phyloP scores from a whole-genome alignment of 2,113 vertebrate species.

The Zeus faber region DNA sequence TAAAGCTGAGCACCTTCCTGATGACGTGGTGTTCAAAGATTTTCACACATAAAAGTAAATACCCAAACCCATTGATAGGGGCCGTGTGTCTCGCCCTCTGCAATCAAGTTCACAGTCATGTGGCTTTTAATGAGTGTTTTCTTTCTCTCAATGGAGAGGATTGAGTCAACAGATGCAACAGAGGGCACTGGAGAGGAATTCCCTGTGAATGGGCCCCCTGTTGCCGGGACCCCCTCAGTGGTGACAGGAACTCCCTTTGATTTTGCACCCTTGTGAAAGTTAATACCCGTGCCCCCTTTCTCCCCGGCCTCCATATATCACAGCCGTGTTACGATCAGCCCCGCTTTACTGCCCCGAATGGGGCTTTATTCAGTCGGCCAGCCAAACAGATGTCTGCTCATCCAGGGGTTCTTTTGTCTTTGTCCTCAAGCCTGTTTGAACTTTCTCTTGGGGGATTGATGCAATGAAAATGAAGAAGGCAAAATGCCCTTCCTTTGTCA shows the following conservation, averaged over 20 bases:
- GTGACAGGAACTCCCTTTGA: conserved; percentile 78
- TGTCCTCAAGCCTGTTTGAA: conserved; percentile 62
- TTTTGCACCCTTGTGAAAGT: conserved; percentile 79
- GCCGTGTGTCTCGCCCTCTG: conserved; percentile 58
- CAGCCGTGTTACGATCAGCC: conserved; percentile 61
- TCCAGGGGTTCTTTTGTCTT: conserved; percentile 68
- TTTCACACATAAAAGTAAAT: conserved; percentile 72
- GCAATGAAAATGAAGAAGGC: conserved; percentile 20
- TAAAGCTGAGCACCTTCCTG: conserved; percentile 52
- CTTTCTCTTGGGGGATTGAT: conserved; percentile 42
- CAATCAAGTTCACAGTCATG: conserved; percentile 81
- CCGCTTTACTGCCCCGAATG: conserved; percentile 65
- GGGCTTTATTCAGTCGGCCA: conserved; percentile 63
- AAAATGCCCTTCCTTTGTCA: conserved; percentile 38
- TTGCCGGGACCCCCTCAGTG: conserved; percentile 68
- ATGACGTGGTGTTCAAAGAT: conserved; percentile 62
- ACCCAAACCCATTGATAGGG: conserved; percentile 56
- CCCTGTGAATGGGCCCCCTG: conserved; percentile 73
- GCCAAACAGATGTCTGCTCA: conserved; percentile 73
- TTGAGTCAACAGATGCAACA: conserved; percentile 72
- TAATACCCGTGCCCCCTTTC: conserved; percentile 60
- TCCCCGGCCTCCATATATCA: conserved; percentile 65
- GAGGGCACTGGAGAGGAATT: conserved; percentile 67
- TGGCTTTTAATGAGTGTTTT: conserved; percentile 73
- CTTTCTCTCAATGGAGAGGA: conserved; percentile 66